Evolutionary conservation across 2,888 invertebrate genomes (phyloP).

Genomic region (Brachyptera putata): DNA sequence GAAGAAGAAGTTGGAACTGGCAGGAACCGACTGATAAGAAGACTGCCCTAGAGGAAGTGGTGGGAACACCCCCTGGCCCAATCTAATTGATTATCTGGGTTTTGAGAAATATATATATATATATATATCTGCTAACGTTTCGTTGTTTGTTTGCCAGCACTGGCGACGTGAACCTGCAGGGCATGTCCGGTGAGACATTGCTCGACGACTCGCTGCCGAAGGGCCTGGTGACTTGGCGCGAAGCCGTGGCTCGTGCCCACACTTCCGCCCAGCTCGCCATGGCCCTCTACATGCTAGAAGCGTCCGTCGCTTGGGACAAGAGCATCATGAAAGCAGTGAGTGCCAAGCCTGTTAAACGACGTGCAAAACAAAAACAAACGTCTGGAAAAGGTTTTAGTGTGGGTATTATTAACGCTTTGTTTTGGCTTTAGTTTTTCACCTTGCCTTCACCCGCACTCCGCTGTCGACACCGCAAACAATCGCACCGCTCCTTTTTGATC

Average conservation of each 20-base stretch:
- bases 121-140: no score
- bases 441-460: not conserved
- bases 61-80: no score
- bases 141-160: slow-evolving; percentile 48
- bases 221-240: slow-evolving; percentile 83
- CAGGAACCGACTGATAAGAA: no score
- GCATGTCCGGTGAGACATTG: slow-evolving; percentile 44
- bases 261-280: slow-evolving; percentile 89
- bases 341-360: slow-evolving; percentile 38
- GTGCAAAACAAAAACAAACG: slow-evolving; percentile 23
- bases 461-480: no score
- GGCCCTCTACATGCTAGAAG: slow-evolving; percentile 84
- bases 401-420: slow-evolving; percentile 31
- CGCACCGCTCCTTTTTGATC: not conserved
- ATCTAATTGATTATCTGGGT: no score
- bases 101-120: no score
- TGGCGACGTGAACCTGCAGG: slow-evolving; percentile 57
- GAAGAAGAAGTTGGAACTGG: no score
- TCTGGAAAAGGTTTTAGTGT: slow-evolving; percentile 34
- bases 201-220: slow-evolving; percentile 62
- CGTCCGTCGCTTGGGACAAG: slow-evolving; percentile 96
- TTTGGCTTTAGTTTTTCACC: slow-evolving; percentile 11
- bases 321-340: slow-evolving; percentile 99
- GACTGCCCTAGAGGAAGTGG: no score
- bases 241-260: slow-evolving; percentile 75